Percentiles rank a stretch among this genome's conserved stretches.
Evolutionary conservation across 2,888 invertebrate species (phyloP).

Genomic region (Halictus ligatus): DNA sequence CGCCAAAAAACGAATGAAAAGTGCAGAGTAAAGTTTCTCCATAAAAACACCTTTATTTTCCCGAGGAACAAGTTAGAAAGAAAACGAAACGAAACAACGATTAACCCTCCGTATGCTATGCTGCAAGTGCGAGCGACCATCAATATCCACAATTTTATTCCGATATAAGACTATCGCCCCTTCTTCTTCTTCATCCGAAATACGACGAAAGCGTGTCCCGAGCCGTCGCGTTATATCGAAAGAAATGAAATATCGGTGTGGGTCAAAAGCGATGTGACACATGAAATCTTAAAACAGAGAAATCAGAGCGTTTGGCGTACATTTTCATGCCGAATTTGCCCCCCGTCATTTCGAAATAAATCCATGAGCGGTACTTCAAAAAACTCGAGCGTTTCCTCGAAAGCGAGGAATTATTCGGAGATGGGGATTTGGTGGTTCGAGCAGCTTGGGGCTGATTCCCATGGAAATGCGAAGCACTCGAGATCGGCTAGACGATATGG

Average conservation of each 20-base stretch:
- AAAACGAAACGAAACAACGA: background rate
- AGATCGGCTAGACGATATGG: slow-evolving; percentile 10
- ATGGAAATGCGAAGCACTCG: slow-evolving; percentile 14
- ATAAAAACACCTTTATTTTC: background rate
- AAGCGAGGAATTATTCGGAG: slow-evolving; percentile 20
- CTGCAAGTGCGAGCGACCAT: too few relatives aligned
- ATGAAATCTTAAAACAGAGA: background rate
- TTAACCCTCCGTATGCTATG: background rate
- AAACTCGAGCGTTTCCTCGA: background rate
- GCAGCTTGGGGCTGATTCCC: slow-evolving; percentile 16
- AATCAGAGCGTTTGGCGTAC: background rate
- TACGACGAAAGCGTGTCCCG: too few relatives aligned
- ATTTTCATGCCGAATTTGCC: background rate
- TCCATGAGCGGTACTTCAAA: background rate
- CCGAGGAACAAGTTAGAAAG: background rate
- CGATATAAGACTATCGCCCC: too few relatives aligned
- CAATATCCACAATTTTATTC: too few relatives aligned
- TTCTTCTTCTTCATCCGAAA: too few relatives aligned
- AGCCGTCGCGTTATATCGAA: too few relatives aligned
- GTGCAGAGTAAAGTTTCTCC: too few relatives aligned
- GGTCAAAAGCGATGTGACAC: too few relatives aligned
- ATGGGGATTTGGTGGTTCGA: background rate
- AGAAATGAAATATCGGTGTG: too few relatives aligned
- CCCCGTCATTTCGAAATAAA: background rate
- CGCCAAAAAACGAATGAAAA: background rate